phyloP scores from a whole-genome alignment of 2,797 vertebrate species.

The Gastrophryne carolinensis region DNA sequence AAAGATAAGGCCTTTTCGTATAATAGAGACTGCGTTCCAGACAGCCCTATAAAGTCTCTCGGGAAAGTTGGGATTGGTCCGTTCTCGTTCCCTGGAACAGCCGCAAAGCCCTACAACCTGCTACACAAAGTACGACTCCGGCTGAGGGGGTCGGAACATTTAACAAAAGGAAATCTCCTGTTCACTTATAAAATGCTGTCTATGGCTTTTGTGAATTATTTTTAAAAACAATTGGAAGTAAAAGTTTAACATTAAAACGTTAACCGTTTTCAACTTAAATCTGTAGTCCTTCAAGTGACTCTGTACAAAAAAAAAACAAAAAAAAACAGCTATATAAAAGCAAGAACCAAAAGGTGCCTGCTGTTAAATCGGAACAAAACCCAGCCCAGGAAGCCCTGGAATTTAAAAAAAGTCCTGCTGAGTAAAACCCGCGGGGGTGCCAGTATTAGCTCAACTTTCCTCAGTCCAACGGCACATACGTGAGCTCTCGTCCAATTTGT shows the following conservation, averaged over 20 bases:
- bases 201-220: conserved; percentile 28
- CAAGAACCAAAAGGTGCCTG: too few species aligned
- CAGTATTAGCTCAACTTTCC: too few species aligned
- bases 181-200: conserved; percentile 3
- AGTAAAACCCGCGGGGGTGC: too few species aligned
- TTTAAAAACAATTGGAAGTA: neutral
- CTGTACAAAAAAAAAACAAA: too few species aligned
- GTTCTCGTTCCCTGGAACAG: conserved; percentile 3
- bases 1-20: conserved; percentile 77
- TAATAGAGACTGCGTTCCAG: conserved; percentile 52
- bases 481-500: too few species aligned
- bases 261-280: too few species aligned
- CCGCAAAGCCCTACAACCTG: neutral
- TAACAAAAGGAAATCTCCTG: neutral
- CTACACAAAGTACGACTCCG: neutral
- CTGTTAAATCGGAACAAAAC: too few species aligned
- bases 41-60: conserved; percentile 38
- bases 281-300: too few species aligned
- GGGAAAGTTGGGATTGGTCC: conserved; percentile 69
- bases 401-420: too few species aligned
- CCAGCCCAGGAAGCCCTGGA: too few species aligned
- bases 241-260: conserved; percentile 21
- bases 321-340: too few species aligned
- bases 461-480: too few species aligned
- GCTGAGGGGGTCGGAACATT: neutral